Evolutionary conservation across 2,797 vertebrate genomes (phyloP).

Genomic region (Myiotriccus ornatus): DNA sequence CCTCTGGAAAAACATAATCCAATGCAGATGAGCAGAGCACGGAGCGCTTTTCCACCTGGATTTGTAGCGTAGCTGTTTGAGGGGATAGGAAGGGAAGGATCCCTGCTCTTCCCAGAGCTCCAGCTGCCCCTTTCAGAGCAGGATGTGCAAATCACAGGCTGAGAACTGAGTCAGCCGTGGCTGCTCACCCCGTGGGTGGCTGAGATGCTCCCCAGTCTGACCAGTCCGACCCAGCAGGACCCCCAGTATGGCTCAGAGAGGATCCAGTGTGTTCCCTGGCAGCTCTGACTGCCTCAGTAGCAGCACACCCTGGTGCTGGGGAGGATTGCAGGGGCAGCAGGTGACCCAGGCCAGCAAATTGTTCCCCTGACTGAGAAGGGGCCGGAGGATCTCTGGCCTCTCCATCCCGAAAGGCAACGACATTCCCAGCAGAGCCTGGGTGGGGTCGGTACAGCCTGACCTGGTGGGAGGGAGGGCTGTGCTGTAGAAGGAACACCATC

Average conservation of each 20-base stretch:
- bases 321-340: not conserved
- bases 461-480: not conserved
- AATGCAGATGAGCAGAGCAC: slow-evolving; percentile 57
- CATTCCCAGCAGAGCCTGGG: not conserved
- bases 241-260: not conserved
- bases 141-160: not conserved
- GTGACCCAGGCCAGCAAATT: not conserved
- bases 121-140: not conserved
- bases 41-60: slow-evolving; percentile 37
- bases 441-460: accelerated
- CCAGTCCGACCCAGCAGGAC: accelerated
- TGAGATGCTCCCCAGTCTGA: not conserved
- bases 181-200: not conserved
- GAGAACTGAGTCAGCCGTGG: not conserved
- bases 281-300: accelerated
- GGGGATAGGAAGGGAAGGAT: not conserved
- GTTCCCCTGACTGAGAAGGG: not conserved
- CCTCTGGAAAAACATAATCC: not conserved
- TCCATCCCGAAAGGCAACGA: accelerated
- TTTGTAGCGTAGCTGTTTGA: accelerated
- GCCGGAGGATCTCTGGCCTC: not conserved
- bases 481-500: not conserved
- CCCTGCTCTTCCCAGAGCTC: not conserved
- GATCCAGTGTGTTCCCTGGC: not conserved
- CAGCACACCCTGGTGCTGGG: not conserved